Conservation (phyloP, 2,113 vertebrate genomes). For the Eurypyga helias region DNA sequence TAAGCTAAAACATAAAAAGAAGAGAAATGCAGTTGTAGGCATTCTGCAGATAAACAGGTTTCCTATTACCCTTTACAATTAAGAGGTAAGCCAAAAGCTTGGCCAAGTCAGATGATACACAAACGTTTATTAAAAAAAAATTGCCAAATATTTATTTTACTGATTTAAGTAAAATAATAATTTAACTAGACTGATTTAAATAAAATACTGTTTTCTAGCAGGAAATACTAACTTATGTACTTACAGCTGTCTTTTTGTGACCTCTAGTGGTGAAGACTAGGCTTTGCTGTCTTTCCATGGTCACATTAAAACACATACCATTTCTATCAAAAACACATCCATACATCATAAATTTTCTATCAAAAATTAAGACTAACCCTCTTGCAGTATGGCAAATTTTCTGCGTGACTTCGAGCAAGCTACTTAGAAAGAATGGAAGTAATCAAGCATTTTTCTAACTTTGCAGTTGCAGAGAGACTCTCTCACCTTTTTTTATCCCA, state of each 20-base stretch:
- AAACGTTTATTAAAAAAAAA: neutral
- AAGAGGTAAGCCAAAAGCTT: neutral
- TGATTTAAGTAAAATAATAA: neutral
- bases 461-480: too few relatives aligned
- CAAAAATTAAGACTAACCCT: neutral
- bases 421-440: neutral
- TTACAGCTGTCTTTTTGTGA: conserved; percentile 42
- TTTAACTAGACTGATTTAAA: neutral
- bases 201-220: neutral
- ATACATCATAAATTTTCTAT: too few relatives aligned
- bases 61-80: accelerated
- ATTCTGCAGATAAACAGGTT: neutral
- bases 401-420: neutral
- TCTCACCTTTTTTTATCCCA: neutral
- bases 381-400: neutral
- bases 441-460: neutral
- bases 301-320: neutral
- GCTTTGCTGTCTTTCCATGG: neutral
- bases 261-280: conserved; percentile 61
- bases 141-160: neutral
- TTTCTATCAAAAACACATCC: too few relatives aligned
- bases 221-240: neutral
- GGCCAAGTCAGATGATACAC: neutral
- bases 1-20: conserved; percentile 83
- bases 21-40: neutral